Evolutionary conservation across 2,888 invertebrate genomes (phyloP), one percentile per base, ranked within the genome.

Genomic region (Melieria omissa): DNA sequence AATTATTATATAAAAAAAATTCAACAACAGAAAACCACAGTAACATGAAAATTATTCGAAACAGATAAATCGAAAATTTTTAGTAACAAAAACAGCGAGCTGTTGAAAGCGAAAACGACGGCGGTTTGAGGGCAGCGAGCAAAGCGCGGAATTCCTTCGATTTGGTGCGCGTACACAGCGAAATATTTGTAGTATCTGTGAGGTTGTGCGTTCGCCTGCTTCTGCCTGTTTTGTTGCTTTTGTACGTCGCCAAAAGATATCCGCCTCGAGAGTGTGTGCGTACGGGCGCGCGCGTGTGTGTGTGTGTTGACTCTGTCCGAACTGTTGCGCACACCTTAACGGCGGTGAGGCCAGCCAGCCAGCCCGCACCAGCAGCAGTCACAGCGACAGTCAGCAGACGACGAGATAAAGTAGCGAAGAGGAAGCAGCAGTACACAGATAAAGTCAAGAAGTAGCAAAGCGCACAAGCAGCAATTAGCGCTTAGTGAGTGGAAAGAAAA

Each of bases 261-360:
- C 29, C 29, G 29, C 29, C 29, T 29, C 29, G 29, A 29, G 29
- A 29, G 58, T 5, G 41, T n/a, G 41, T 57, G 52, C 44, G 52
- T 62, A 8, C n/a, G 52, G 4, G 52, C 42, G 44, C 5, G 5
- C 52, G 52, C 61, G 52, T 44, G 47, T 55, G 45, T 62, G 45
- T 62, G 29, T 52, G 12, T 45, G 45, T 54, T 54, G 29, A 54
- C n/a, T 66, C 66, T 68, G 55, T 57, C 64, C 70, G 70, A 70
- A 70, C 70, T 70, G 70, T 70, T 70, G 70, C 70, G 70, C 70
- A 70, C 70, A 70, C 70, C 70, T 70, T 64, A 70, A 70, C 63
- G 57, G 47, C 57, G 57, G 61, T 49, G 42, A 64, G 44, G 57
- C 57, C 52, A 63, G 58, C 47, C 44, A 47, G 49, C 47, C 42